Evolutionary conservation across 2,888 invertebrate species (phyloP).

Genomic region (Phanerotoma sp.): DNA sequence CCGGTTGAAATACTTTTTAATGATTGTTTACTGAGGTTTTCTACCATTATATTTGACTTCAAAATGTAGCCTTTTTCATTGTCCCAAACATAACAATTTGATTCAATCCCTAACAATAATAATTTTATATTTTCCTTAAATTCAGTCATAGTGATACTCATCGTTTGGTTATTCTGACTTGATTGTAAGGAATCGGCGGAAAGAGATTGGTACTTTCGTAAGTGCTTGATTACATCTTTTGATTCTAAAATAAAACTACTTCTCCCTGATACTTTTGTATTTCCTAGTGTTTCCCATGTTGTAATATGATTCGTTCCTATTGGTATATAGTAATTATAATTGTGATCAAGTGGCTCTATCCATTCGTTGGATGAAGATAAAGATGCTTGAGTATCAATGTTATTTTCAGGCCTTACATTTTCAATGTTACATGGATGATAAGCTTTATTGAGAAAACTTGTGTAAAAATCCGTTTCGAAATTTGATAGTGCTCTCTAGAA

Average conservation of each 20-base stretch:
- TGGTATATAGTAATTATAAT: too few relatives aligned
- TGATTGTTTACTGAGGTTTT: constrained; percentile 40
- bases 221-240: constrained; percentile 41
- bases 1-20: constrained; percentile 41
- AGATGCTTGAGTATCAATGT: neutral
- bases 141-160: constrained; percentile 33
- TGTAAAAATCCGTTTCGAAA: too few relatives aligned
- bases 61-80: constrained; percentile 43
- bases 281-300: constrained; percentile 52
- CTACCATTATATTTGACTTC: constrained; percentile 39
- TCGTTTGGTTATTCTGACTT: neutral
- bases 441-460: too few relatives aligned
- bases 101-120: constrained; percentile 50
- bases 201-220: constrained; percentile 34
- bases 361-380: neutral
- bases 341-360: neutral
- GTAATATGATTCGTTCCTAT: neutral
- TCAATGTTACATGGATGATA: neutral
- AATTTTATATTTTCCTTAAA: constrained; percentile 47
- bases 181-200: neutral
- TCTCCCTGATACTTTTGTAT: constrained; percentile 38
- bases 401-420: neutral
- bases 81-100: constrained; percentile 44
- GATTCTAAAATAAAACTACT: constrained; percentile 44
- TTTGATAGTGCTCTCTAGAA: too few relatives aligned